Evolutionary conservation across 2,113 vertebrate genomes (phyloP).

Genomic region (Callospermophilus lateralis): DNA sequence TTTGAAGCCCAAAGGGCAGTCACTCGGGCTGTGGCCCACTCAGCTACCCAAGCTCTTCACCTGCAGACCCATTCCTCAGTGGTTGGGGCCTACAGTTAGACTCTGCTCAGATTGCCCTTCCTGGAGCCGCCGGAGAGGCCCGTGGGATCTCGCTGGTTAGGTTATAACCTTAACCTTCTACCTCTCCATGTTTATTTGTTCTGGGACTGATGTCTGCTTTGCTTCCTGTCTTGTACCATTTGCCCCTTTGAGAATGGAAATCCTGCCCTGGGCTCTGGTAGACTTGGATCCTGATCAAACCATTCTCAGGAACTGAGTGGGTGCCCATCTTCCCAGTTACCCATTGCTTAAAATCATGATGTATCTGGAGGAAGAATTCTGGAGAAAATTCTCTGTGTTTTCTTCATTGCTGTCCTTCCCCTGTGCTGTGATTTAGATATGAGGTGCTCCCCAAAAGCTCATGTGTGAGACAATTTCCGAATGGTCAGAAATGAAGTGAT

Average conservation of each 20-base stretch:
- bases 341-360: background rate
- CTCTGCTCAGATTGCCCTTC: background rate
- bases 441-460: no score
- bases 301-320: background rate
- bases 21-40: fast-evolving
- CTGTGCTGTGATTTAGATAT: no score
- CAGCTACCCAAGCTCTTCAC: background rate
- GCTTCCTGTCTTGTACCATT: background rate
- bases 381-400: fast-evolving
- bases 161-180: no score
- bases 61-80: background rate
- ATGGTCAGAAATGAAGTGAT: no score
- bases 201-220: background rate
- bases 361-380: background rate
- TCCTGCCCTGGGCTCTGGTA: background rate
- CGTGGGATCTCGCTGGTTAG: background rate
- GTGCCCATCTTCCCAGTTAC: background rate
- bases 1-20: background rate
- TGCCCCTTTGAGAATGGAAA: background rate
- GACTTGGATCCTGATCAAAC: background rate
- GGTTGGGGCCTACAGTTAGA: background rate
- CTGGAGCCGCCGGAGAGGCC: background rate
- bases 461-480: no score
- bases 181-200: background rate
- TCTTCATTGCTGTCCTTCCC: background rate